These are phyloP conservation scores for Cyprinus carpio DNA, from an alignment of 2,113 vertebrate species.

Conservation along the genomic window DNA sequence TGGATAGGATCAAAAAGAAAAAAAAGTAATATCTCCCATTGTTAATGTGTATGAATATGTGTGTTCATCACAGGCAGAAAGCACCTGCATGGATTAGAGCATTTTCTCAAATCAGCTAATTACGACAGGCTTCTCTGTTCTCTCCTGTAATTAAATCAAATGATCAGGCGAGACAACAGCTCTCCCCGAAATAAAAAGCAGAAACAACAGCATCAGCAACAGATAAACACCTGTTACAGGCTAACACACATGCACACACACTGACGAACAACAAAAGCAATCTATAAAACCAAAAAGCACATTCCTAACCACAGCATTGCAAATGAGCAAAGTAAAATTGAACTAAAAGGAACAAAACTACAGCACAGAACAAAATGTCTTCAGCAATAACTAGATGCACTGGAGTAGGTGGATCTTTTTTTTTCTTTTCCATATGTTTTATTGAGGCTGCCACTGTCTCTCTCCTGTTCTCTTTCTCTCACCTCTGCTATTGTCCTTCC, in stretches of 20 bases:
- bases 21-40: not conserved
- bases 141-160: slow-evolving; percentile 72
- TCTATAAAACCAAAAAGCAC: not conserved
- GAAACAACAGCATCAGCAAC: slow-evolving; percentile 58
- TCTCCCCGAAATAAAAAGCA: slow-evolving; percentile 59
- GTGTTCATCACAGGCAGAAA: slow-evolving; percentile 56
- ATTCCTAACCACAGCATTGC: not conserved
- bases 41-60: slow-evolving; percentile 52
- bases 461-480: slow-evolving; percentile 13
- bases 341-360: slow-evolving; percentile 11
- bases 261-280: not conserved
- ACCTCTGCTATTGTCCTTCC: slow-evolving; percentile 46
- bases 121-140: slow-evolving; percentile 67
- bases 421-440: slow-evolving; percentile 36
- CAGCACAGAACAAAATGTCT: slow-evolving; percentile 14
- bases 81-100: slow-evolving; percentile 68
- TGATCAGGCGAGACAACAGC: slow-evolving; percentile 61
- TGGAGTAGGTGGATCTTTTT: slow-evolving; percentile 20
- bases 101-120: slow-evolving; percentile 76
- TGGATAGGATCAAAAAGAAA: not conserved
- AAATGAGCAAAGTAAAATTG: not conserved
- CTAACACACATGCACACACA: slow-evolving; percentile 3
- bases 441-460: slow-evolving; percentile 30
- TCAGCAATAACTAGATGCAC: slow-evolving; percentile 8
- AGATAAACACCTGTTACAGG: slow-evolving; percentile 60